phyloP scores from a whole-genome alignment of 2,797 vertebrate species.

The Clangula hyemalis region DNA sequence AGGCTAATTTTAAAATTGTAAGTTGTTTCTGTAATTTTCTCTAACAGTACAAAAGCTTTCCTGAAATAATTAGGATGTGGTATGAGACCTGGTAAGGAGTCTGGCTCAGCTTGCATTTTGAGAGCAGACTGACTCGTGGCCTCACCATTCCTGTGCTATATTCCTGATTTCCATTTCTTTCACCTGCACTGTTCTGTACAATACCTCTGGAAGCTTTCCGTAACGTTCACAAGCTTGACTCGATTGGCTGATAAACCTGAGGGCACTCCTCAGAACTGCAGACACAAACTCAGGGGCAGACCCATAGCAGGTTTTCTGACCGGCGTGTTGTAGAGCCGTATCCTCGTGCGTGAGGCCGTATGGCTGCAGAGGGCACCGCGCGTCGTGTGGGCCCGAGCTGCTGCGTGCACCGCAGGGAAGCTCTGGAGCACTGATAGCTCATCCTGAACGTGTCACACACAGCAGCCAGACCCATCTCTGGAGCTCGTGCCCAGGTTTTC shows the following conservation, averaged over 20 bases:
- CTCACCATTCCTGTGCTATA: background rate
- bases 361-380: background rate
- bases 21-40: background rate
- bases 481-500: background rate
- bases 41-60: background rate
- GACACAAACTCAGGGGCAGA: background rate
- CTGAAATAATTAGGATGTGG: background rate
- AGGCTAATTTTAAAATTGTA: background rate
- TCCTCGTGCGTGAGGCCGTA: accelerated
- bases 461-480: background rate
- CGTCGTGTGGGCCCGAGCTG: background rate
- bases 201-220: background rate
- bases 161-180: background rate
- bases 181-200: background rate
- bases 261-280: background rate
- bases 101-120: background rate
- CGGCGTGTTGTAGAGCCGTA: accelerated
- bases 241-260: background rate
- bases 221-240: background rate
- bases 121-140: background rate
- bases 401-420: accelerated
- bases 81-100: background rate
- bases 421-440: accelerated
- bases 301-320: accelerated
- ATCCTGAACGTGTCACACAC: background rate